These are phyloP conservation scores for Toxotes chatareus DNA, from an alignment of 2,113 vertebrate species.

Conservation along the genomic window DNA sequence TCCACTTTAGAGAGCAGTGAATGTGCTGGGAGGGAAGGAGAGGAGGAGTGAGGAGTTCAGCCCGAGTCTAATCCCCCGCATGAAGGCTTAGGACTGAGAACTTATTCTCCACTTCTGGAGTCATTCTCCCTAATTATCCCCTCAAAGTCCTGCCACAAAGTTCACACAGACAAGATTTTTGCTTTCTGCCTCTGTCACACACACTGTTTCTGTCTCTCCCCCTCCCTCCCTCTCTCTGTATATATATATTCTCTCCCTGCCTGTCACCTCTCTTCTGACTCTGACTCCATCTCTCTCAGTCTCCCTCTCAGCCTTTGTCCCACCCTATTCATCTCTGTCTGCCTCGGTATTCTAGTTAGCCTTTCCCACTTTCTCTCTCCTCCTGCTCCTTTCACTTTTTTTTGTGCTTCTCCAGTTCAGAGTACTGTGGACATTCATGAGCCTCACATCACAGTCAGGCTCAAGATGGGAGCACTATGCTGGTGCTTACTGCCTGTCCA, in stretches of 20 bases:
- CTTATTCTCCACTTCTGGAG: slow-evolving; percentile 63
- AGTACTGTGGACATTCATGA: slow-evolving; percentile 54
- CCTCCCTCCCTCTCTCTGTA: background rate
- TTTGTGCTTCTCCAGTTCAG: slow-evolving; percentile 51
- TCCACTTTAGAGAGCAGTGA: slow-evolving; percentile 53
- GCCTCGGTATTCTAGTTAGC: slow-evolving; percentile 53
- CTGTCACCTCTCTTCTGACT: slow-evolving; percentile 48
- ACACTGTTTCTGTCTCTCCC: background rate
- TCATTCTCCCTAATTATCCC: slow-evolving; percentile 77
- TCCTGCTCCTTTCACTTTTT: slow-evolving; percentile 1
- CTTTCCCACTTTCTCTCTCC: slow-evolving; percentile 33
- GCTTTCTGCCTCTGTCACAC: slow-evolving; percentile 46
- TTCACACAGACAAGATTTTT: slow-evolving; percentile 62
- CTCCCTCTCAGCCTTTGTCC: slow-evolving; percentile 54
- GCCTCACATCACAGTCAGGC: slow-evolving; percentile 57
- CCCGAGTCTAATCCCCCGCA: slow-evolving; percentile 68
- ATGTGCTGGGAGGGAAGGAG: background rate
- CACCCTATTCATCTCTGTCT: slow-evolving; percentile 59
- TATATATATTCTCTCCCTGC: slow-evolving; percentile 29
- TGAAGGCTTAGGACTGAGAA: slow-evolving; percentile 70
- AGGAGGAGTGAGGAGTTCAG: slow-evolving; percentile 33
- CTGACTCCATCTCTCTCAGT: slow-evolving; percentile 38
- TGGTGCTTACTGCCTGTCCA: slow-evolving; percentile 48
- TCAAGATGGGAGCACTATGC: slow-evolving; percentile 47
- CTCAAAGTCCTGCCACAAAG: slow-evolving; percentile 71